A percentile compares a stretch with the other conserved stretches of the same genome.
Conservation (phyloP, 2,888 invertebrate species). For the Cephonodes hylas region DNA sequence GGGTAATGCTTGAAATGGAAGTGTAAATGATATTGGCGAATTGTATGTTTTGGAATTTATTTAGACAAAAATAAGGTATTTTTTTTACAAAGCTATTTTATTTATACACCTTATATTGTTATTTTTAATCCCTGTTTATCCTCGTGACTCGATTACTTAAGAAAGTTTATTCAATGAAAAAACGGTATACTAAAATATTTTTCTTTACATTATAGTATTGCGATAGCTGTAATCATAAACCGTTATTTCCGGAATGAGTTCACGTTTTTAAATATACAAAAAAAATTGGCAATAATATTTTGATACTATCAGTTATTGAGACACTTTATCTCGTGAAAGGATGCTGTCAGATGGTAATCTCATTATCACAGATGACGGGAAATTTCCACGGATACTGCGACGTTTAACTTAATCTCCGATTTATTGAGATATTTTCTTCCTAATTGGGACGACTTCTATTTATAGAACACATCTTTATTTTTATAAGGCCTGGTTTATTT, state of each 20-base stretch:
- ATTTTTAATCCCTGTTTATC: background rate
- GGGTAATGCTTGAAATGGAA: too few species aligned
- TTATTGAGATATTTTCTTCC: background rate
- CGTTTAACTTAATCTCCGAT: background rate
- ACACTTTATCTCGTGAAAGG: slow-evolving; percentile 9
- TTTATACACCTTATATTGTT: too few species aligned
- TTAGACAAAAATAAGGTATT: too few species aligned
- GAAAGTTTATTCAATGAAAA: too few species aligned
- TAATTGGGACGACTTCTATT: too few species aligned
- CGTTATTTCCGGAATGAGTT: background rate
- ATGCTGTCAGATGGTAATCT: slow-evolving; percentile 5
- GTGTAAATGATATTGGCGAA: too few species aligned
- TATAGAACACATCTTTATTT: too few species aligned
- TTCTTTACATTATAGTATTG: background rate
- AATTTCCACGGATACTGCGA: slow-evolving; percentile 8
- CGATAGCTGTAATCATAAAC: background rate
- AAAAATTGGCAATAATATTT: background rate
- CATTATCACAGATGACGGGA: background rate
- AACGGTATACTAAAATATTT: too few species aligned
- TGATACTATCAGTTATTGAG: slow-evolving; percentile 22
- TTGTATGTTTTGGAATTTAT: too few species aligned
- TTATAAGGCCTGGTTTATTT: too few species aligned
- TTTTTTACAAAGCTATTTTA: too few species aligned
- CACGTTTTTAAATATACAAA: background rate
- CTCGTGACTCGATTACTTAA: too few species aligned